Evolutionary conservation across 2,797 vertebrate species (phyloP).

Genomic region (Coranthus polyacanthus): DNA sequence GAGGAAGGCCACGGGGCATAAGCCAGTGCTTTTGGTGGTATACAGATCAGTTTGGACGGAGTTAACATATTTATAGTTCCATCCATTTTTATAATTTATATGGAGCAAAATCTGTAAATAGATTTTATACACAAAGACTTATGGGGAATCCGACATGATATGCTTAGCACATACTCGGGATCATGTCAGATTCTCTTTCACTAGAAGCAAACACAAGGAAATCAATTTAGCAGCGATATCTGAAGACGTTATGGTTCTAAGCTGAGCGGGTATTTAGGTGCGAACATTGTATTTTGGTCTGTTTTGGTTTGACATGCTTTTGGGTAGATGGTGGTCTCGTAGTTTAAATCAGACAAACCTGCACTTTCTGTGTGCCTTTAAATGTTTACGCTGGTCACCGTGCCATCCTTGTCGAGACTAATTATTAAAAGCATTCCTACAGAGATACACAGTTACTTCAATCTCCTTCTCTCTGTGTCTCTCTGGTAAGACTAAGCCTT

Average conservation of each 20-base stretch:
- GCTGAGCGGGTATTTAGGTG: too few relatives aligned
- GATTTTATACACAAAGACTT: conserved; percentile 1
- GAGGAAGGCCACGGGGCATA: background rate
- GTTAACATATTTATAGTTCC: conserved; percentile 4
- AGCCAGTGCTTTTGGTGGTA: background rate
- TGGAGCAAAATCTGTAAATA: background rate
- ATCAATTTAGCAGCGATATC: background rate
- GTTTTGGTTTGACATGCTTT: background rate
- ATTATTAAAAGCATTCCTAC: conserved; percentile 40
- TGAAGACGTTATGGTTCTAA: conserved; percentile 1
- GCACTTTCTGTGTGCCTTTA: background rate
- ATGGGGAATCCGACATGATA: too few relatives aligned
- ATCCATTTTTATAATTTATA: background rate
- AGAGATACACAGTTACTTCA: conserved; percentile 35
- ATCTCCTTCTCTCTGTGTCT: conserved; percentile 16
- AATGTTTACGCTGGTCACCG: background rate
- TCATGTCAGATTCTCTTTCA: background rate
- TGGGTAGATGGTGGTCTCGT: background rate
- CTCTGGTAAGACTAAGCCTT: conserved; percentile 80
- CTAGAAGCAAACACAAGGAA: background rate
- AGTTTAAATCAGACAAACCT: background rate
- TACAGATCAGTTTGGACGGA: background rate
- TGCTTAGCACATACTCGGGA: too few relatives aligned
- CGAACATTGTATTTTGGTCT: background rate
- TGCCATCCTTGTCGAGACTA: conserved; percentile 28